Conservation (phyloP, 2,888 invertebrate genomes). For the Petrolisthes manimaculis region DNA sequence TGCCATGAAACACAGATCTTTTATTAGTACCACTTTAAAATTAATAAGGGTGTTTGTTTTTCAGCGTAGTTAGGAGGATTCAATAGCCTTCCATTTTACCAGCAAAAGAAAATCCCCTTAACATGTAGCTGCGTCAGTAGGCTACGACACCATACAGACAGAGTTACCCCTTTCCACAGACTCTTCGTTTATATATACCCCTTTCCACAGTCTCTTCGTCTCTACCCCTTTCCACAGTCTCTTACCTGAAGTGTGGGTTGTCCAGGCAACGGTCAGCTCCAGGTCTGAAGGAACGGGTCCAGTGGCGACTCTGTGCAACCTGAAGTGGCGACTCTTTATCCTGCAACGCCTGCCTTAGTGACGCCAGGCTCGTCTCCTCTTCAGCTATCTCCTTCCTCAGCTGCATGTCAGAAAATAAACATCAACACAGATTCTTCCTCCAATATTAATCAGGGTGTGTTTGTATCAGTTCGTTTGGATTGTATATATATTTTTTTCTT, state of each 20-base stretch:
- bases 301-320: slow-evolving; percentile 62
- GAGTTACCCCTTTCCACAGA: neutral
- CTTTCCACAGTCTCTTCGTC: neutral
- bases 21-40: too few species aligned
- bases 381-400: slow-evolving; percentile 54
- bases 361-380: slow-evolving; percentile 57
- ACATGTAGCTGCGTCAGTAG: too few species aligned
- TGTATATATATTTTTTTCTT: too few species aligned
- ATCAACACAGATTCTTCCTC: neutral
- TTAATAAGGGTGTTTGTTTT: too few species aligned
- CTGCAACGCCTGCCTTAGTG: slow-evolving; percentile 56
- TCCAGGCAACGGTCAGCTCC: slow-evolving; percentile 63
- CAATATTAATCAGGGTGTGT: too few species aligned
- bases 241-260: slow-evolving; percentile 57
- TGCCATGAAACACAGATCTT: too few species aligned
- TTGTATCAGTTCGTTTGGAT: too few species aligned
- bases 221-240: neutral
- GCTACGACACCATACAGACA: too few species aligned
- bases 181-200: too few species aligned
- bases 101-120: too few species aligned
- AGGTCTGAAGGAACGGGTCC: slow-evolving; percentile 57
- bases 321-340: slow-evolving; percentile 62
- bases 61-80: too few species aligned
- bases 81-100: too few species aligned
- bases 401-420: slow-evolving; percentile 34